Conservation (phyloP, 2,797 vertebrate genomes). For the Falco concolor region DNA sequence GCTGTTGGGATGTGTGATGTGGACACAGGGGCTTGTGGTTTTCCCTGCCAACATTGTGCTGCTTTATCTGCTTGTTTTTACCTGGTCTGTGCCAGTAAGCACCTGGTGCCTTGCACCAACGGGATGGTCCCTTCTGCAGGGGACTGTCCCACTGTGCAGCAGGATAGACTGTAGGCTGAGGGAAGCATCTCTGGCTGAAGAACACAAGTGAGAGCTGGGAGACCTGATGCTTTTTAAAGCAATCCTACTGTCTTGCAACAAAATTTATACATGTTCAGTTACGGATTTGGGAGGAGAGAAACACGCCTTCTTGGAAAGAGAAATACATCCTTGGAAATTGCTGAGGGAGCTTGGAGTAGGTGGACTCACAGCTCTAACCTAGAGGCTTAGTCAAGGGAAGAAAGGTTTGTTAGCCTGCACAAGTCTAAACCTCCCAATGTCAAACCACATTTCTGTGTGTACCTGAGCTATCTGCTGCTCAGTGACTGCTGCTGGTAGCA, state of each 20-base stretch:
- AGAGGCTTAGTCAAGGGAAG: background rate
- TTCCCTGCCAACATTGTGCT: background rate
- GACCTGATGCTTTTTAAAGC: background rate
- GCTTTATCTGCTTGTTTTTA: background rate
- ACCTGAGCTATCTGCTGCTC: background rate
- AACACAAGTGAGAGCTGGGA: background rate
- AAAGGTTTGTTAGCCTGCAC: background rate
- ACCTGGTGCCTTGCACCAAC: background rate
- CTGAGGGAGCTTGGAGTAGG: background rate
- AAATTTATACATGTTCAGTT: background rate
- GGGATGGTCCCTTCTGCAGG: background rate
- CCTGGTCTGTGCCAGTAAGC: accelerated
- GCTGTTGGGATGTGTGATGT: accelerated
- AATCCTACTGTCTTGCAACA: background rate
- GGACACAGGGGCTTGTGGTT: background rate
- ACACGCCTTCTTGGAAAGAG: background rate
- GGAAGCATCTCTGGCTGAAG: background rate
- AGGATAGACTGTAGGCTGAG: background rate
- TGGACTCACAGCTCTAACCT: background rate
- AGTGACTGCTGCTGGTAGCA: background rate
- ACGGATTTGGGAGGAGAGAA: background rate
- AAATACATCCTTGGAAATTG: background rate
- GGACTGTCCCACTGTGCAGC: accelerated
- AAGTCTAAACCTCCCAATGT: background rate
- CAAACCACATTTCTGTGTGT: background rate